Evolutionary conservation across 2,113 vertebrate genomes (phyloP).

Genomic region (Raja brachyura): DNA sequence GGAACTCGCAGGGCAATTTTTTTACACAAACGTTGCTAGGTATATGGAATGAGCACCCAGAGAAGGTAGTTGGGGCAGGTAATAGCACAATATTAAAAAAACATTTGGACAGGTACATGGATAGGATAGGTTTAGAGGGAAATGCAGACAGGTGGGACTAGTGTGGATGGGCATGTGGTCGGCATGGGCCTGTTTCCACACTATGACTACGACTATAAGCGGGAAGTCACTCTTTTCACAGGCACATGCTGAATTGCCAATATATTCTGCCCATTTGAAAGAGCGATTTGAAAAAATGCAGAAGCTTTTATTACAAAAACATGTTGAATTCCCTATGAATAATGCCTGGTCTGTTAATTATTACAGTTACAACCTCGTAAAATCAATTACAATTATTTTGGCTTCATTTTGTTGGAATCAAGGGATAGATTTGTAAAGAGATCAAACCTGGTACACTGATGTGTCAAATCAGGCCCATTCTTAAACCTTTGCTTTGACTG

Average conservation of each 20-base stretch:
- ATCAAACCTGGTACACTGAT: not conserved
- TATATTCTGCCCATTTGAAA: slow-evolving; percentile 2
- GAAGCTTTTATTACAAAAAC: not conserved
- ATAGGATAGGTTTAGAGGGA: too few species aligned
- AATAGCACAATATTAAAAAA: too few species aligned
- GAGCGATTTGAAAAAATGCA: slow-evolving; percentile 13
- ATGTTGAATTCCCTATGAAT: not conserved
- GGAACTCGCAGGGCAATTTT: too few species aligned
- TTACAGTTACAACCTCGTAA: not conserved
- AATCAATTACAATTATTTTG: not conserved
- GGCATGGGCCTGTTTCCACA: too few species aligned
- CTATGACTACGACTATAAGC: too few species aligned
- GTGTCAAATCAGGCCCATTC: not conserved
- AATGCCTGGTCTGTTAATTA: slow-evolving; percentile 18
- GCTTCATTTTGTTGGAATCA: not conserved
- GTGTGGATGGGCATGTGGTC: too few species aligned
- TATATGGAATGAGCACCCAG: too few species aligned
- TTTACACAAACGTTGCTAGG: too few species aligned
- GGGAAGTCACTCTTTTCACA: not conserved
- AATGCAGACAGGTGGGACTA: too few species aligned
- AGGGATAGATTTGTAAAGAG: not conserved
- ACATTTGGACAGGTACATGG: too few species aligned
- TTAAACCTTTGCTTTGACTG: not conserved
- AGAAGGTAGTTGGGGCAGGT: too few species aligned
- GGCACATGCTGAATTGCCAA: not conserved